Evolutionary conservation across 2,113 vertebrate genomes (phyloP).

Genomic region (Mustela nigripes): DNA sequence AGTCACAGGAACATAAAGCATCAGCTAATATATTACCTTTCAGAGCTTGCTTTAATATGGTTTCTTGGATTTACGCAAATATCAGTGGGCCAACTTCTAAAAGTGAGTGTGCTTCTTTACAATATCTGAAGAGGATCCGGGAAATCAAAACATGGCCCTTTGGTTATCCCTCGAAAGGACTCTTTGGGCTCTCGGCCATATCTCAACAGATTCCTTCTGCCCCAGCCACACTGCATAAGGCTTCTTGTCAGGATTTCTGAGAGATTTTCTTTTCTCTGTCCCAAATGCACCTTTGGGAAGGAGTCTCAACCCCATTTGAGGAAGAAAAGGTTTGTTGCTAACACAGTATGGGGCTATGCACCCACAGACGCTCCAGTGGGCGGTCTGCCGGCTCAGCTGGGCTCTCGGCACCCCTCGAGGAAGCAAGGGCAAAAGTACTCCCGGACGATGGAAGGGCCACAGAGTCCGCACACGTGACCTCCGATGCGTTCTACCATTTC

Average conservation of each 20-base stretch:
- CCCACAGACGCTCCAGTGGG: not conserved
- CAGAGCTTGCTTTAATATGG: not conserved
- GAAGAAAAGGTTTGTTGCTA: not conserved
- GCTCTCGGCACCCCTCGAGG: too few relatives aligned
- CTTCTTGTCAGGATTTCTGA: not conserved
- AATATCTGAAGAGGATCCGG: not conserved
- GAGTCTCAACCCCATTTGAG: not conserved
- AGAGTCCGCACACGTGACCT: too few relatives aligned
- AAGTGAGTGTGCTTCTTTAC: not conserved
- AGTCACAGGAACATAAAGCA: not conserved
- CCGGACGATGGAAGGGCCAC: accelerated
- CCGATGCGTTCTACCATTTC: not conserved
- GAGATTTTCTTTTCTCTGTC: not conserved
- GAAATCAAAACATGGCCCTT: not conserved
- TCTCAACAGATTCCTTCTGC: not conserved
- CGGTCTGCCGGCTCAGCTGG: not conserved
- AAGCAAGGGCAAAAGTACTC: not conserved
- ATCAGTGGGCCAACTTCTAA: not conserved
- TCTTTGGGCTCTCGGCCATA: not conserved
- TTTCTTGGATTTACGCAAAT: not conserved
- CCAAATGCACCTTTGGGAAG: not conserved
- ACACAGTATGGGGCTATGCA: too few relatives aligned
- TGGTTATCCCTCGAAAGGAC: not conserved
- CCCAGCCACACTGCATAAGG: not conserved
- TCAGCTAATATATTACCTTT: not conserved